These are phyloP conservation scores for Griposia aprilina DNA, from an alignment of 2,888 invertebrate genomes.

Conservation along the genomic window DNA sequence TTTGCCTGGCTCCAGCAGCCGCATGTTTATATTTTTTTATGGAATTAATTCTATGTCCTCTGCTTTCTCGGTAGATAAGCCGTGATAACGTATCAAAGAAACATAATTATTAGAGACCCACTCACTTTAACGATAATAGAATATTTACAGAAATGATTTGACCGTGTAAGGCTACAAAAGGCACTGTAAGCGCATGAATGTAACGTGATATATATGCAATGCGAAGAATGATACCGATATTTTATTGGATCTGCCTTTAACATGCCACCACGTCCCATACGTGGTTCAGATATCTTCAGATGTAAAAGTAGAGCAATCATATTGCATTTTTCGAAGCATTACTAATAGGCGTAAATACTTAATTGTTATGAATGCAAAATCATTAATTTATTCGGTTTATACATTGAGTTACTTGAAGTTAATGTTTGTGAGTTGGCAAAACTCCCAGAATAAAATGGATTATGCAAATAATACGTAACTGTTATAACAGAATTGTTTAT, in stretches of 20 bases:
- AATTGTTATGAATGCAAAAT: conserved; percentile 43
- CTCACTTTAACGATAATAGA: not conserved
- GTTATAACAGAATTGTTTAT: conserved; percentile 61
- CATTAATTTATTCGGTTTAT: conserved; percentile 46
- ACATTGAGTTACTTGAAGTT: conserved; percentile 50
- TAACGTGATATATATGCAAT: conserved; percentile 76
- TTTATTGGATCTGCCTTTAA: conserved; percentile 50
- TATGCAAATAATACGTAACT: conserved; percentile 63
- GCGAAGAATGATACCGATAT: conserved; percentile 68
- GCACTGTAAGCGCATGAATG: conserved; percentile 67
- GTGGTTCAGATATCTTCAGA: conserved; percentile 7
- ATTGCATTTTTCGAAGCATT: conserved; percentile 27
- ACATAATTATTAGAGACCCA: no score
- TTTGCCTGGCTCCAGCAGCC: not conserved
- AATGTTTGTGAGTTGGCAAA: conserved; percentile 58
- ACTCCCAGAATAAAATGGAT: conserved; percentile 60
- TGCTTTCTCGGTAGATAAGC: not conserved
- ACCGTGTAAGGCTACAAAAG: conserved; percentile 25
- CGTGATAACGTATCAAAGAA: not conserved
- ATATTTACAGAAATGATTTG: not conserved
- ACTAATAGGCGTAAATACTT: conserved; percentile 43
- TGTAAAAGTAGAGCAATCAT: conserved; percentile 10
- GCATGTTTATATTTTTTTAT: not conserved
- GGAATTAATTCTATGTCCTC: not conserved
- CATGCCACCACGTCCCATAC: not conserved